A percentile compares a stretch with the other conserved stretches of the same genome.
Conservation (phyloP, 1,140 invertebrate species). For the Hyles vespertilio region DNA sequence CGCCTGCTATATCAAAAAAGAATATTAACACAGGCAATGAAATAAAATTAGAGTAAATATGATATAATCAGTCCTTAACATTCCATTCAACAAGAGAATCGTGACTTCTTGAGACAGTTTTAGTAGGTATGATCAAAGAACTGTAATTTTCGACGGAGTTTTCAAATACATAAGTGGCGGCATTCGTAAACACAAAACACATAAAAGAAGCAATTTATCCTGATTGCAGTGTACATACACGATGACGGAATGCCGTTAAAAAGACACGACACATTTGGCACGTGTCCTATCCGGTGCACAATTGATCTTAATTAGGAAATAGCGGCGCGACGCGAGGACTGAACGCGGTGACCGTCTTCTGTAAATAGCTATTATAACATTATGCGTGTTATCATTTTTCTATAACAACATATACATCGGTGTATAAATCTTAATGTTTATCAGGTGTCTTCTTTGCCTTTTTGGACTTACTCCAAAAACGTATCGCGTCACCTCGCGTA, state of each 20-base stretch:
- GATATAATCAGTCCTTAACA: neutral
- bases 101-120: too few relatives aligned
- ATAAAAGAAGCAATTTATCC: conserved; percentile 8
- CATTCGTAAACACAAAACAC: neutral
- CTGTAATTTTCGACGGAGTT: too few relatives aligned
- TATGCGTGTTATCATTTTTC: neutral
- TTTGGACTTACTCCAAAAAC: conserved; percentile 16
- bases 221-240: conserved; percentile 20
- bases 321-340: conserved; percentile 36
- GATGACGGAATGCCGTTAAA: conserved; percentile 51
- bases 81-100: neutral
- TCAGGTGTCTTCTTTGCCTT: conserved; percentile 11
- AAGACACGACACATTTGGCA: conserved; percentile 62
- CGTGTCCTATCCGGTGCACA: conserved; percentile 68
- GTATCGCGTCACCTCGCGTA: conserved; percentile 4
- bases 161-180: too few relatives aligned
- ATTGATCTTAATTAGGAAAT: conserved; percentile 73
- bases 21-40: neutral
- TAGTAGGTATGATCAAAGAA: too few relatives aligned
- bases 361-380: conserved; percentile 2
- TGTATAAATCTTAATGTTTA: neutral
- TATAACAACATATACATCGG: conserved; percentile 3
- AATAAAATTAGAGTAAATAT: neutral
- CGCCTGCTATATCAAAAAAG: too few relatives aligned
- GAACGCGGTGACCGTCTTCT: conserved; percentile 33